A percentile compares a stretch with the other conserved stretches of the same genome.
These are phyloP conservation scores for Isaurus tuberculatus DNA, from an alignment of 92 coral and sea anemone species.

Conservation along the genomic window DNA sequence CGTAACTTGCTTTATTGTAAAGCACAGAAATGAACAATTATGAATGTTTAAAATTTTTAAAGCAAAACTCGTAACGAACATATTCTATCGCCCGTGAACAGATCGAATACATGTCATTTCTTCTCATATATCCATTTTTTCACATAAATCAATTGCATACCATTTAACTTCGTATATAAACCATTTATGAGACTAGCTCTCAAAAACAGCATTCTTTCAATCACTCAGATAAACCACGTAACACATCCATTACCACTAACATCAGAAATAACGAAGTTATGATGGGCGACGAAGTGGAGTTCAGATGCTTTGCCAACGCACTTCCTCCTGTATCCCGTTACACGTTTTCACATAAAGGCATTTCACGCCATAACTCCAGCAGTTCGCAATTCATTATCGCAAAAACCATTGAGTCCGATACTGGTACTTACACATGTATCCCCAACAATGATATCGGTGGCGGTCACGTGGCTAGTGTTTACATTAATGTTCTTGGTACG, in stretches of 20 bases:
- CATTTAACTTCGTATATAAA: neutral
- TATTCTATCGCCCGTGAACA: too few relatives aligned
- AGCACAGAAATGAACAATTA: too few relatives aligned
- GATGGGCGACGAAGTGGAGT: neutral
- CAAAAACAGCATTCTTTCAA: neutral
- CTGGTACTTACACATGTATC: slow-evolving; percentile 3
- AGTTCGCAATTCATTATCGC: slow-evolving; percentile 10
- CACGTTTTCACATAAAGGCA: neutral
- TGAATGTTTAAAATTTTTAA: too few relatives aligned
- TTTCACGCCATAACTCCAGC: slow-evolving; percentile 28
- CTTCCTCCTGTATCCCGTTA: slow-evolving; percentile 12
- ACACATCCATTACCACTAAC: slow-evolving; percentile 7
- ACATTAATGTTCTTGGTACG: slow-evolving; percentile 34
- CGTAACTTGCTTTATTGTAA: too few relatives aligned
- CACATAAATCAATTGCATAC: neutral
- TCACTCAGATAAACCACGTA: slow-evolving; percentile 37
- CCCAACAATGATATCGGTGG: slow-evolving; percentile 33
- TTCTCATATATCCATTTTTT: too few relatives aligned
- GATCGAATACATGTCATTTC: too few relatives aligned
- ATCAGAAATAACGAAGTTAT: slow-evolving; percentile 11
- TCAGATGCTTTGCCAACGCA: slow-evolving; percentile 25
- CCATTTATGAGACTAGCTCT: too few relatives aligned
- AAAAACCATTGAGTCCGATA: neutral
- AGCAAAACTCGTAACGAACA: too few relatives aligned
- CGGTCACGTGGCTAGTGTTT: slow-evolving; percentile 6